phyloP scores from a whole-genome alignment of 2,113 vertebrate species.

The Dunckerocampus dactyliophorus region DNA sequence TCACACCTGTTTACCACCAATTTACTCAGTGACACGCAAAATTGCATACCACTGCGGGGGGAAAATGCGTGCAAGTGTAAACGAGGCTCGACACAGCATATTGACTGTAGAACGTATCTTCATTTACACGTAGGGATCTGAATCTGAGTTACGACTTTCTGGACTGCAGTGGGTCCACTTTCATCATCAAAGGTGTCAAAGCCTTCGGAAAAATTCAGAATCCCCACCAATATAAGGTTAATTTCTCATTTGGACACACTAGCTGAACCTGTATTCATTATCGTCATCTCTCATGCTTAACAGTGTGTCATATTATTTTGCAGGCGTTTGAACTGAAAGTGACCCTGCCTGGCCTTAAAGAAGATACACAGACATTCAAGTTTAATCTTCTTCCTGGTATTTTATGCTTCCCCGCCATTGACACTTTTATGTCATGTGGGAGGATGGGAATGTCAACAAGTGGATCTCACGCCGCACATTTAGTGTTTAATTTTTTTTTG shows the following conservation, averaged over 20 bases:
- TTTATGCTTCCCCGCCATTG: conserved; percentile 3
- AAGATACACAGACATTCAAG: conserved; percentile 73
- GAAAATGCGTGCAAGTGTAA: too few relatives aligned
- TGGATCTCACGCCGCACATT: too few relatives aligned
- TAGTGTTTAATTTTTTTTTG: too few relatives aligned
- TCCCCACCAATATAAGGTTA: conserved; percentile 78
- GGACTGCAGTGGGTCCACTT: conserved; percentile 55
- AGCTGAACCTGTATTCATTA: too few relatives aligned
- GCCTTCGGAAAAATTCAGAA: conserved; percentile 75
- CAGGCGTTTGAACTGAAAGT: conserved; percentile 82
- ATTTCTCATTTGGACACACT: not conserved
- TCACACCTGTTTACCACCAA: too few relatives aligned
- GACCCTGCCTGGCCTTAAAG: conserved; percentile 79
- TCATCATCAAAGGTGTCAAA: conserved; percentile 76
- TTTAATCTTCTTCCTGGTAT: conserved; percentile 84
- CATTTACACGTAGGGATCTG: conserved; percentile 71
- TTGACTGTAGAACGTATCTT: too few relatives aligned
- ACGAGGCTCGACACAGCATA: too few relatives aligned
- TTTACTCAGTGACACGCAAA: too few relatives aligned
- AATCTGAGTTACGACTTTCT: conserved; percentile 70
- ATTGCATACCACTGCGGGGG: too few relatives aligned
- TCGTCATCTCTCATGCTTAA: not conserved
- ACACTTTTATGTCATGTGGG: too few relatives aligned
- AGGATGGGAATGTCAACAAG: too few relatives aligned
- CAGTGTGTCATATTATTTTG: not conserved